These are phyloP conservation scores for Diabrotica virgifera DNA, from an alignment of 1,140 invertebrate species.

Conservation along the genomic window DNA sequence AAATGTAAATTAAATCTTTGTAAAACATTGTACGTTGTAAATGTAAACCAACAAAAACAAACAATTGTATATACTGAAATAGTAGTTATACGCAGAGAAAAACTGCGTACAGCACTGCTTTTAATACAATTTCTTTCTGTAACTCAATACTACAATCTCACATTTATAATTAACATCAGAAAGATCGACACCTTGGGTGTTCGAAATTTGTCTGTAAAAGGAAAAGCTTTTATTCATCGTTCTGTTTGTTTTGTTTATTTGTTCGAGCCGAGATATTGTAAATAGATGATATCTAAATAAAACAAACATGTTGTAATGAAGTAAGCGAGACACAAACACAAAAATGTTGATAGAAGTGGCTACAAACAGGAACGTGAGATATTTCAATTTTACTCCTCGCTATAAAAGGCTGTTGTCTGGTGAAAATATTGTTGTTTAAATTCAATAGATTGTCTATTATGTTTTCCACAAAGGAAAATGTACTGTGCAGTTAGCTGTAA, in stretches of 20 bases:
- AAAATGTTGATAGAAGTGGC: not conserved
- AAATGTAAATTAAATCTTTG: no score
- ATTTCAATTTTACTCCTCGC: not conserved
- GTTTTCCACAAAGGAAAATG: no score
- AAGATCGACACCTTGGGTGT: not conserved
- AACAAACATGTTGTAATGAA: constrained; percentile 2
- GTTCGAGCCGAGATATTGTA: not conserved
- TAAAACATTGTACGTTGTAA: no score
- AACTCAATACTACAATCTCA: not conserved
- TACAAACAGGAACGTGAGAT: not conserved
- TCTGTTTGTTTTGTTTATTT: constrained; percentile 1
- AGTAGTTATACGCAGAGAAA: no score
- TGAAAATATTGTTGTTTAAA: no score
- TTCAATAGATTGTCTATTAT: no score
- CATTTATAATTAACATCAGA: not conserved
- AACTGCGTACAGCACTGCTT: no score
- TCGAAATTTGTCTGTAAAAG: not conserved
- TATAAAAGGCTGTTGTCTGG: no score
- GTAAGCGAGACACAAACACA: not conserved
- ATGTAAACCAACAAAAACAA: no score
- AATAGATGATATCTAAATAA: constrained; percentile 3
- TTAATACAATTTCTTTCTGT: no score
- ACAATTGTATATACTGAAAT: no score
- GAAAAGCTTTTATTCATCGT: not conserved
- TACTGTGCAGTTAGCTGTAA: no score